phyloP scores from a whole-genome alignment of 2,888 invertebrate species.

The Sinotaia quadrata region DNA sequence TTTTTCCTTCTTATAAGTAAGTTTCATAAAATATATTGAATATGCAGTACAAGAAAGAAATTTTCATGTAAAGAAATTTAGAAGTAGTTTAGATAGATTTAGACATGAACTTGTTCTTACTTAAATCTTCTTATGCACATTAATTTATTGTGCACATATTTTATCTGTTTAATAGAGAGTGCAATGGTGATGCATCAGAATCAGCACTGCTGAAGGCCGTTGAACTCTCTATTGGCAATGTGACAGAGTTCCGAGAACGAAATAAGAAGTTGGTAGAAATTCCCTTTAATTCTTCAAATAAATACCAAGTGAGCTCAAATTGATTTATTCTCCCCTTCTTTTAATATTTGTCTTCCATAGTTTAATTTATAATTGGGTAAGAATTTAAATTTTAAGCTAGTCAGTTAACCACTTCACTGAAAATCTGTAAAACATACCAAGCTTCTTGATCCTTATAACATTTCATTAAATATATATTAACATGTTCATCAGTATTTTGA shows the following conservation, averaged over 20 bases:
- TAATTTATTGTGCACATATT: not conserved
- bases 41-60: not conserved
- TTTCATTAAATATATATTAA: no score
- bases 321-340: no score
- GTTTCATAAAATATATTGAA: not conserved
- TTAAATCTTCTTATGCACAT: not conserved
- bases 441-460: no score
- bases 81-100: no score
- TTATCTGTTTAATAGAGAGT: conserved; percentile 66
- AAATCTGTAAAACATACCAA: no score
- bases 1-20: not conserved
- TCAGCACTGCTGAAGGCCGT: conserved; percentile 73
- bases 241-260: conserved; percentile 60
- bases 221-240: conserved; percentile 69
- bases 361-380: no score
- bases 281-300: conserved; percentile 75
- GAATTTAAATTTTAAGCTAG: no score
- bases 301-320: conserved; percentile 73
- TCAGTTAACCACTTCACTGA: no score
- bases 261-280: conserved; percentile 73
- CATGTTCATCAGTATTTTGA: no score
- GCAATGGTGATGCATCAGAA: conserved; percentile 75
- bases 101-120: no score
- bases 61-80: not conserved
- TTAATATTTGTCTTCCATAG: no score